A percentile compares a stretch with the other conserved stretches of the same genome.
Evolutionary conservation across 2,797 vertebrate genomes (phyloP).

Genomic region (Muraenolepis orangiensis): DNA sequence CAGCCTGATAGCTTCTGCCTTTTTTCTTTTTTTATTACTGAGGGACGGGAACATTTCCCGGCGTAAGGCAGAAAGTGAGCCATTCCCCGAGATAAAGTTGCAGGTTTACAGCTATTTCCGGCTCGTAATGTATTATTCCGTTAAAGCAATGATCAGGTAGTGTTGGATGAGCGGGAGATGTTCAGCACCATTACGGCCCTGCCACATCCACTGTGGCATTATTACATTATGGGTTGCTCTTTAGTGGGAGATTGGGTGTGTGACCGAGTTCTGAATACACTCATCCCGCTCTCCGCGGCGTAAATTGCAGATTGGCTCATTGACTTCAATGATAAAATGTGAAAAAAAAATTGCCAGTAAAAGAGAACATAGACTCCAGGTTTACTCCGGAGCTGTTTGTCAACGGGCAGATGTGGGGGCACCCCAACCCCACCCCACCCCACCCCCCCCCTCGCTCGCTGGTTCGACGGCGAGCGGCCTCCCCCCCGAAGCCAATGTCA

Average conservation of each 20-base stretch:
- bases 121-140: constrained; percentile 84
- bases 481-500: constrained; percentile 75
- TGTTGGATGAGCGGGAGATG: constrained; percentile 93
- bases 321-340: constrained; percentile 97
- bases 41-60: constrained; percentile 69
- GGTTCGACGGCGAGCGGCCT: constrained; percentile 79
- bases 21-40: constrained; percentile 69
- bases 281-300: constrained; percentile 90
- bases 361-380: constrained; percentile 83
- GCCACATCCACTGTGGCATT: constrained; percentile 91
- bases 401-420: constrained; percentile 81
- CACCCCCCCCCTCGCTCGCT: too few relatives aligned
- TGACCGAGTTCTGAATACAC: constrained; percentile 93
- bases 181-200: constrained; percentile 91
- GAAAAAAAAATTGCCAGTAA: constrained; percentile 92
- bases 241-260: constrained; percentile 93
- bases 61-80: constrained; percentile 69
- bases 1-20: constrained; percentile 70
- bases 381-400: constrained; percentile 86
- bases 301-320: constrained; percentile 96
- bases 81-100: constrained; percentile 76
- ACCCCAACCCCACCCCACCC: too few relatives aligned
- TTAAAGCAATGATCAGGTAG: constrained; percentile 93
- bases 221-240: constrained; percentile 94
- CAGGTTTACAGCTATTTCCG: constrained; percentile 79